Base-by-base conservation (phyloP, 2,113 vertebrate species). In the Myiopsitta monachus region DNA sequence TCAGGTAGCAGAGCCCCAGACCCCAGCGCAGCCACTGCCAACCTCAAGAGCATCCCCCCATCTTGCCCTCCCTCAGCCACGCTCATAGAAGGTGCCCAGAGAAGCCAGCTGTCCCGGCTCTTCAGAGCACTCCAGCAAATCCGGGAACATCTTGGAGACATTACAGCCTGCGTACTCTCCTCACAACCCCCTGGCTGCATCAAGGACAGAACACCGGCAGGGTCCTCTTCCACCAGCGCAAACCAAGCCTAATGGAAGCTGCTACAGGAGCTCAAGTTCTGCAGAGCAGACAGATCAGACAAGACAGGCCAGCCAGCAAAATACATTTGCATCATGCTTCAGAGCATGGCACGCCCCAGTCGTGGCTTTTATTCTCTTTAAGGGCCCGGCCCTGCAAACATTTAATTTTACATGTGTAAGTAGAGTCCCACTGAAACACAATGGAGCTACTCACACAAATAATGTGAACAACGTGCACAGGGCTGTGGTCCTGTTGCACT, bases 391-490 rank as follows among this genome's bases (percentile, higher is more conserved):
- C 92, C 94, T 87, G 81, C 77, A 94, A 92, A 94, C 74, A 89
- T 77, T 84, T 86, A 84, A 68, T 95, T 97, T 95, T 94, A 95
- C 91, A 94, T 88, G 84, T 93, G 38, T 79, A 90, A 95, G 95
- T 92, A 91, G 81, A 96, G 86, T 93, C 62, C 83, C 86, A 91
- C 64, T 85, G 92, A 96, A 95, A 91, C 49, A 96, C 94, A 94
- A 79, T 90, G 90, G 88, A 92, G 88, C 90, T 87, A 92, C 95
- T 95, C 95, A 96, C 86, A 94, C 95, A 95, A 96, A 84, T 94
- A 94, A 95, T 41, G 44, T 33, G 79, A 81, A 84, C 80, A 96
- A 83, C 3, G 1, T 81, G 86, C 75, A 57, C 33, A 78, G 83
- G 83, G 83, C 77, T 68, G 72, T 75, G 77, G 76, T 89, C 94